Base-by-base conservation (phyloP, 2,888 invertebrate genomes). In the Mythimna lalbum region DNA sequence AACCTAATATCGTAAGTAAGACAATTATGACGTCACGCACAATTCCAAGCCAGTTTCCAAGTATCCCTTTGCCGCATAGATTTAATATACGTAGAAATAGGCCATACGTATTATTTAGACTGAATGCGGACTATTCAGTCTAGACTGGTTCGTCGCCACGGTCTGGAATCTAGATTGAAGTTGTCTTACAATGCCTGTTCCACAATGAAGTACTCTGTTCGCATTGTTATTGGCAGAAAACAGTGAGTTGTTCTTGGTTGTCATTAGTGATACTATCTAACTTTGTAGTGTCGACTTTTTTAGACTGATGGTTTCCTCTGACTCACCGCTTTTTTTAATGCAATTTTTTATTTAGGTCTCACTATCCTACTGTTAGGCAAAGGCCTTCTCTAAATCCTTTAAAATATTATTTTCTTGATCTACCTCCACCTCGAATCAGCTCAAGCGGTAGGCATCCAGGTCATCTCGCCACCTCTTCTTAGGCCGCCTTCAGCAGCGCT, bases 101-200 rank as follows among this genome's bases (percentile, higher is more conserved):
- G 77, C 33, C 74, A 64, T 73, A 72, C 52, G 47, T 72, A 59
- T 66, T 70, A 69, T 72, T 19, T 52, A 76, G 76, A 55, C 50
- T 31, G n/a, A n/a, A n/a, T n/a, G n/a, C n/a, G 21, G 56, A 39
- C 21, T 39, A 70, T 77, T 69, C 64, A 69, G 83, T 83, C 86
- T 86, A 86, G 87, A 83, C 88, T 61, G 53, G 78, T 73, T 63
- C 63, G 81, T 79, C 83, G 80, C 69, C 73, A 52, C 66, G 62
- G 67, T 75, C 71, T 79, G 75, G 76, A 79, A 80, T 79, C 79
- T 80, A 82, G 76, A 82, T 76, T 66, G 68, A 61, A 80, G 55
- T 69, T 31, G 69, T 76, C 69, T 47, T 64, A 73, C 59, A 76
- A 76, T 71, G 67, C 53, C 43, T 43, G 56, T 14, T 27, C 27